phyloP scores from a whole-genome alignment of 2,888 invertebrate genomes.

The Drosophila recens region DNA sequence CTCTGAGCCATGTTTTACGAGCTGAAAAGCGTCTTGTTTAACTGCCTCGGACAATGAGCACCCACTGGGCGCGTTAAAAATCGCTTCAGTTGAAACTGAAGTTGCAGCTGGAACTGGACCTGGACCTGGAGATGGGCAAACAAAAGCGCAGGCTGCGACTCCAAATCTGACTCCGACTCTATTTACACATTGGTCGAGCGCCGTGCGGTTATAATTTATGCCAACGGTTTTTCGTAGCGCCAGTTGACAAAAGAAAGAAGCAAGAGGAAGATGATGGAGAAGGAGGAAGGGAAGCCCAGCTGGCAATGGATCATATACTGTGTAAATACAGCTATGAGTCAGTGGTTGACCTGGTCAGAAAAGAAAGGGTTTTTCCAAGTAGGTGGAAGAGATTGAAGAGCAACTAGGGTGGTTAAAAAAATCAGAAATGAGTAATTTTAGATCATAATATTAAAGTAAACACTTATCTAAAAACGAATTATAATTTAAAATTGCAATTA shows the following conservation, averaged over 20 bases:
- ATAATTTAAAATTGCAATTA: too few species aligned
- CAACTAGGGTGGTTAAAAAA: neutral
- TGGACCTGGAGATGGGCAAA: conserved; percentile 15
- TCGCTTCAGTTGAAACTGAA: conserved; percentile 58
- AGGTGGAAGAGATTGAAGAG: too few species aligned
- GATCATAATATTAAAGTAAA: neutral
- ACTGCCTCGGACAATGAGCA: conserved; percentile 75
- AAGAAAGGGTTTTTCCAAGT: conserved; percentile 22
- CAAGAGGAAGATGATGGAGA: too few species aligned
- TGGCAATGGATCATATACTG: conserved; percentile 46
- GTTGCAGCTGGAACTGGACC: conserved; percentile 23
- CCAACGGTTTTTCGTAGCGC: conserved; percentile 63
- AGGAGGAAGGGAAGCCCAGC: too few species aligned
- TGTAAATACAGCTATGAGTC: conserved; percentile 49
- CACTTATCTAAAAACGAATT: neutral
- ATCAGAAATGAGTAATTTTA: neutral
- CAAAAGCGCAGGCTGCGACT: conserved; percentile 15
- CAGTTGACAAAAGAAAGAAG: conserved; percentile 66
- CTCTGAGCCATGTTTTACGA: conserved; percentile 69
- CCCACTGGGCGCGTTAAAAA: conserved; percentile 78
- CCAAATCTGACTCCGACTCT: conserved; percentile 25
- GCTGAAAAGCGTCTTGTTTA: conserved; percentile 80
- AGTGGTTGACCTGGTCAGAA: conserved; percentile 16
- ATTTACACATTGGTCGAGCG: conserved; percentile 56
- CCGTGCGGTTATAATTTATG: conserved; percentile 71